Evolutionary conservation across 2,797 vertebrate species (phyloP).

Genomic region (Acipenser oxyrinchus): DNA sequence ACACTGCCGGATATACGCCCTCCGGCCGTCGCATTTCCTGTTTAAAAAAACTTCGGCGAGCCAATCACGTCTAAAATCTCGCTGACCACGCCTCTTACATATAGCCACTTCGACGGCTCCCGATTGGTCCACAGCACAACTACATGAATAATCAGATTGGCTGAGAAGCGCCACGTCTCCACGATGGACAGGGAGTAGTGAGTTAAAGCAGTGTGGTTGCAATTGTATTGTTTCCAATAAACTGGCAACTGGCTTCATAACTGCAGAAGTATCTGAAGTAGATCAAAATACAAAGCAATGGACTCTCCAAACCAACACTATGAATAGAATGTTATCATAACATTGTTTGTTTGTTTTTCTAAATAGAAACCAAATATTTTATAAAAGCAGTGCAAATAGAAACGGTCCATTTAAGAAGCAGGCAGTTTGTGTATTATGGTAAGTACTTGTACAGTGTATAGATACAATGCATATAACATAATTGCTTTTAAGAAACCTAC

Average conservation of each 20-base stretch:
- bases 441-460: too few species aligned
- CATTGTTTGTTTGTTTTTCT: not conserved
- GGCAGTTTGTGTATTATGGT: too few species aligned
- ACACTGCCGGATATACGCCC: conserved; percentile 50
- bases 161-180: conserved; percentile 82
- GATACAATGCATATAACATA: too few species aligned
- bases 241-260: not conserved
- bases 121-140: conserved; percentile 54
- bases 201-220: not conserved
- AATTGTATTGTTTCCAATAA: too few species aligned
- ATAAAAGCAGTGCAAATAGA: too few species aligned
- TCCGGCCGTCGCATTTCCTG: conserved; percentile 38
- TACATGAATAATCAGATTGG: conserved; percentile 60
- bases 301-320: not conserved
- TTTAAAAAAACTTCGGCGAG: conserved; percentile 8
- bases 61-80: conserved; percentile 31
- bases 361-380: conserved; percentile 14
- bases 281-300: conserved; percentile 1
- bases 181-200: conserved; percentile 28
- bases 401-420: too few species aligned
- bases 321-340: too few species aligned
- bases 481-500: too few species aligned
- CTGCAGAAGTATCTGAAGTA: not conserved
- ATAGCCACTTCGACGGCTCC: conserved; percentile 37
- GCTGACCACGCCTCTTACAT: not conserved